Evolutionary conservation across 1,140 invertebrate genomes (phyloP), one percentile per base, ranked within the genome.

Genomic region (Aplysia californica): DNA sequence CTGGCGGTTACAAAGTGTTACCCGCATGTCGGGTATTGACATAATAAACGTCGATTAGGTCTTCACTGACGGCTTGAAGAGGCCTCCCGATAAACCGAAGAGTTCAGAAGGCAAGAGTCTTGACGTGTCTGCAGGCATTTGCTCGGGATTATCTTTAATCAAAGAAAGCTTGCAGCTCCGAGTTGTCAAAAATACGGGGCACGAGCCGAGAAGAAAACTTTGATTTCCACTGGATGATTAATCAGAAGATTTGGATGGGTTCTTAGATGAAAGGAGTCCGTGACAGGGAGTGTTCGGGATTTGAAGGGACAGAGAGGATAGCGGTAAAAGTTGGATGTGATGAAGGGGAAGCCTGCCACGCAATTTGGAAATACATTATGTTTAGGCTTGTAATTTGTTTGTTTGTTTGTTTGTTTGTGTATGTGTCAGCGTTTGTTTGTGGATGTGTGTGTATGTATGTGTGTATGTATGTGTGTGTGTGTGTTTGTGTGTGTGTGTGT

Each of bases 141-240:
- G 35, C 50, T 21, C 23, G 31, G 38, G 66, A 68, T 68, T 68
- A 68, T 44, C 66, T 68, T 44, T 29, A 44, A 26, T 68, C 66
- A 68, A 44, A 68, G 38, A 36, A 36, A 41, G 38, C 66, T 68
- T 68, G 38, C n/a, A 26, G 66, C 50, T 26, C 66, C 1, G 39
- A 68, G 36, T 68, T 68, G 66, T 68, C 38, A 68, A 68, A 68
- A 68, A 68, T 68, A 68, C 66, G 66, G 66, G 66, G 31, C 66
- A 68, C 66, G 66, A 68, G 66, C 38, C 66, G 4, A 4, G 4
- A n/a, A n/a, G 39, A 65, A 65, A 36, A 65, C 61, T 33, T 44
- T 26, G 38, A 68, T 44, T 36, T n/a, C n/a, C n/a, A n/a, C n/a
- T n/a, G 6, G 66, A 41, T 68, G 66, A 44, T 68, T 68, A 68